Percentiles rank a stretch among this genome's conserved stretches.
Evolutionary conservation across 2,888 invertebrate genomes (phyloP).

Genomic region (Lasioglossum morio): DNA sequence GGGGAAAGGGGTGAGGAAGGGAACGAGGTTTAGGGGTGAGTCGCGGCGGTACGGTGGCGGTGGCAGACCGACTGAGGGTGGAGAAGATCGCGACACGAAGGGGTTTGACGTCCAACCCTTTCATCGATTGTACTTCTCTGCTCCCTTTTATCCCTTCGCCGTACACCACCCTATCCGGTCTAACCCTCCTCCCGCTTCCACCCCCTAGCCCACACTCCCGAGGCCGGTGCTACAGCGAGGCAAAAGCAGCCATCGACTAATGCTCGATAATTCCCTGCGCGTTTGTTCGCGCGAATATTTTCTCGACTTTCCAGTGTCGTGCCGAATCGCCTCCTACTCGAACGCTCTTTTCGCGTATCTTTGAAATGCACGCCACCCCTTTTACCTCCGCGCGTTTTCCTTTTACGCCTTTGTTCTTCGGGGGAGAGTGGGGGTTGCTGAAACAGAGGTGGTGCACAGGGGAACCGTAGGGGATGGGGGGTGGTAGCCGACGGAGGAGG

Average conservation of each 20-base stretch:
- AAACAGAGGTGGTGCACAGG: neutral
- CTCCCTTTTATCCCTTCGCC: slow-evolving; percentile 77
- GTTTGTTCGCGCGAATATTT: slow-evolving; percentile 75
- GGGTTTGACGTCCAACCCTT: slow-evolving; percentile 84
- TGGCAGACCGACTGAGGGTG: slow-evolving; percentile 76
- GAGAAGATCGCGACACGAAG: slow-evolving; percentile 84
- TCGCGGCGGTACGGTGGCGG: slow-evolving; percentile 66
- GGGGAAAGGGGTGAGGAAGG: slow-evolving; percentile 51
- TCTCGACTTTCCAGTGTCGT: slow-evolving; percentile 69
- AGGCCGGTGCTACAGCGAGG: slow-evolving; percentile 62
- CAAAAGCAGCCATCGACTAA: slow-evolving; percentile 81
- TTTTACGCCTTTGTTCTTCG: slow-evolving; percentile 59
- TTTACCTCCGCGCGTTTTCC: slow-evolving; percentile 52
- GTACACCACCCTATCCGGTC: slow-evolving; percentile 67
- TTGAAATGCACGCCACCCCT: slow-evolving; percentile 65
- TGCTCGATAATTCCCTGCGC: slow-evolving; percentile 79
- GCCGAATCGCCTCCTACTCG: slow-evolving; percentile 64
- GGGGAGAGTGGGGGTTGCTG: neutral
- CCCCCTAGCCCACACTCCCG: neutral
- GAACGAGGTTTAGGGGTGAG: slow-evolving; percentile 68
- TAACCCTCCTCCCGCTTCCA: slow-evolving; percentile 34
- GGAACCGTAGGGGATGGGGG: neutral
- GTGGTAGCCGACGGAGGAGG: neutral
- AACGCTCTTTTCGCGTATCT: slow-evolving; percentile 71
- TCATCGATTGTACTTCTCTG: slow-evolving; percentile 83